These are phyloP conservation scores for Ganaspis brasiliensis DNA, from an alignment of 2,888 invertebrate species.

Conservation along the genomic window DNA sequence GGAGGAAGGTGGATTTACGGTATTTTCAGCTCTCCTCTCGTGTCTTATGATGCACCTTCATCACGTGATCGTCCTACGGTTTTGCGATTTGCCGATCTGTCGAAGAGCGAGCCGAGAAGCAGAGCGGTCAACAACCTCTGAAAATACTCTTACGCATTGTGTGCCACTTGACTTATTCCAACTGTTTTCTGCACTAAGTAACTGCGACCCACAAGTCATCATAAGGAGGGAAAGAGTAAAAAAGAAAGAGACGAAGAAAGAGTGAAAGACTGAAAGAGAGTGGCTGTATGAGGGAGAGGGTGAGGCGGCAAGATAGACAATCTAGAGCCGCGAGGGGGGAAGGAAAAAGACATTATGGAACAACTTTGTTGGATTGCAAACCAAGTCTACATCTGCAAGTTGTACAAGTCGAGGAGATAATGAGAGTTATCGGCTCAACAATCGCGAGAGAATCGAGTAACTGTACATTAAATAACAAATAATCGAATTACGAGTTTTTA, in stretches of 20 bases:
- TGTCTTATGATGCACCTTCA: constrained; percentile 42
- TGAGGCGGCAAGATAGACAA: constrained; percentile 27
- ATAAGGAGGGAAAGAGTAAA: constrained; percentile 19
- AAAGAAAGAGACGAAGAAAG: constrained; percentile 16
- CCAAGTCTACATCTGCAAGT: constrained; percentile 1
- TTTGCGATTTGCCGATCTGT: constrained; percentile 56
- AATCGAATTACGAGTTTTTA: constrained; percentile 1
- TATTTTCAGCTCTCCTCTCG: not conserved
- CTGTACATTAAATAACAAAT: constrained; percentile 4
- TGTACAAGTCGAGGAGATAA: constrained; percentile 6
- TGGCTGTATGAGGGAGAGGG: constrained; percentile 46
- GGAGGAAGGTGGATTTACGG: constrained; percentile 29
- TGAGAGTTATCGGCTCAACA: constrained; percentile 17
- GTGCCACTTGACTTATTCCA: constrained; percentile 73
- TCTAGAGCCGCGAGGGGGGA: constrained; percentile 36
- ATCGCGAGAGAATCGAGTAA: constrained; percentile 13
- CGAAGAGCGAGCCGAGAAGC: constrained; percentile 58
- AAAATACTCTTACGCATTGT: constrained; percentile 72
- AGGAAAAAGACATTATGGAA: constrained; percentile 37
- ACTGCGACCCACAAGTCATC: constrained; percentile 51
- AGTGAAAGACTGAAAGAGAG: constrained; percentile 47
- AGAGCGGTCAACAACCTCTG: constrained; percentile 66
- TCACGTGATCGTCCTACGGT: constrained; percentile 51
- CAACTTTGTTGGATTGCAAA: constrained; percentile 32
- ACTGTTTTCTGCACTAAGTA: constrained; percentile 50